Conservation (phyloP, 2,888 invertebrate genomes). For the Acleris laterana region DNA sequence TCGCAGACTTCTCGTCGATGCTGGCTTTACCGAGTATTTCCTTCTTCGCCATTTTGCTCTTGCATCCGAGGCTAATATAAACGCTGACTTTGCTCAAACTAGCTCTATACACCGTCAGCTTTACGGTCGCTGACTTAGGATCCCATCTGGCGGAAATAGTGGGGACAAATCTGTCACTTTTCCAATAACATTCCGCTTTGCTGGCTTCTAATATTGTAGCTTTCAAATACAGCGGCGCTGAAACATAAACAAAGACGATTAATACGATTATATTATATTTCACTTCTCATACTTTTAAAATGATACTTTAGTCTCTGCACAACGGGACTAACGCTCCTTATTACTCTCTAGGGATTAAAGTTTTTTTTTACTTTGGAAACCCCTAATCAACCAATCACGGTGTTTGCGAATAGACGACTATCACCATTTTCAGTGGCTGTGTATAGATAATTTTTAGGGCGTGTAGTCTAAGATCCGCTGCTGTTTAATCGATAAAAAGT, state of each 20-base stretch:
- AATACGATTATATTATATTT: no score
- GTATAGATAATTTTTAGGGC: no score
- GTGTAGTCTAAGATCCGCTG: no score
- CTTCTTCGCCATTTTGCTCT: conserved; percentile 88
- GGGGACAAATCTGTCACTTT: conserved; percentile 89
- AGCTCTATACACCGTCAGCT: conserved; percentile 86
- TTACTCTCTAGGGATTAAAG: no score
- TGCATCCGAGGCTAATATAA: conserved; percentile 87
- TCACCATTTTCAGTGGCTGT: no score
- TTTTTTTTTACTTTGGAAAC: no score
- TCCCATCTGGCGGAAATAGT: conserved; percentile 91
- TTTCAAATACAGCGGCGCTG: conserved; percentile 90
- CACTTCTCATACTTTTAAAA: no score
- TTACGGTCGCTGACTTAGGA: conserved; percentile 86
- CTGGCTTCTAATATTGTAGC: conserved; percentile 89
- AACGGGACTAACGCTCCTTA: no score
- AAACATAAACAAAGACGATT: conserved; percentile 47
- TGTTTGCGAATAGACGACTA: no score
- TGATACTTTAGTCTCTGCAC: no score
- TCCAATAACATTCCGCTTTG: conserved; percentile 86
- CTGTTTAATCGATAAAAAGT: no score
- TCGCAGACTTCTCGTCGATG: conserved; percentile 85
- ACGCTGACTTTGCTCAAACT: conserved; percentile 86
- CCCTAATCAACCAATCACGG: no score
- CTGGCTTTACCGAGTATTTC: conserved; percentile 87